phyloP scores from a whole-genome alignment of 2,888 invertebrate genomes.

The Dinocampus coccinellae region DNA sequence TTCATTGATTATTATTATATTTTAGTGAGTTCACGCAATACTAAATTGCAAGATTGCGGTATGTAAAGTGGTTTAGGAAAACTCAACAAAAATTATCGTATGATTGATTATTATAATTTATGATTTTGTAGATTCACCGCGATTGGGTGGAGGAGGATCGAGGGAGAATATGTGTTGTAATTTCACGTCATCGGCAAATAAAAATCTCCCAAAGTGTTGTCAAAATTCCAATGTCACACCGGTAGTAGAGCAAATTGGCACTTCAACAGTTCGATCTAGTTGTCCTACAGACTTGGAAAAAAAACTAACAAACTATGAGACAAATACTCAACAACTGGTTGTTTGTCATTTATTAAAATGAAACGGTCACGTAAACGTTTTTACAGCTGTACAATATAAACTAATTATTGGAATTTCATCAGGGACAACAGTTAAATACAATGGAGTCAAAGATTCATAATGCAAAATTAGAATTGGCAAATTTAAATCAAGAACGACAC shows the following conservation, averaged over 20 bases:
- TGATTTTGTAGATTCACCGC: constrained; percentile 26
- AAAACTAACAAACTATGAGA: constrained; percentile 67
- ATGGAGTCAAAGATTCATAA: constrained; percentile 75
- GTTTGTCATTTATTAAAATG: constrained; percentile 3
- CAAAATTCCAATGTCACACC: constrained; percentile 48
- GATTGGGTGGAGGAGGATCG: constrained; percentile 55
- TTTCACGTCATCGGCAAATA: constrained; percentile 38
- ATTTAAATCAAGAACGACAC: constrained; percentile 71
- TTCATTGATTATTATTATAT: neutral
- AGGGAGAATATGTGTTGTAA: constrained; percentile 41
- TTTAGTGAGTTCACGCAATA: constrained; percentile 15
- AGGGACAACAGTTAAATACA: constrained; percentile 75
- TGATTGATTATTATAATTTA: neutral
- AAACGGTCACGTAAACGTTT: neutral
- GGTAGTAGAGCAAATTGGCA: constrained; percentile 21
- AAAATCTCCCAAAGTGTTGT: constrained; percentile 52
- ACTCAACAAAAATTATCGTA: neutral
- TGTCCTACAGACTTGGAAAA: constrained; percentile 70
- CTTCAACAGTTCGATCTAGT: constrained; percentile 49
- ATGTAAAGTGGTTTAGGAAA: neutral
- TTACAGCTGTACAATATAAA: neutral
- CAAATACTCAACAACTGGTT: constrained; percentile 69
- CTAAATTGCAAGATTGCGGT: neutral
- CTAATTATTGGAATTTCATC: constrained; percentile 31
- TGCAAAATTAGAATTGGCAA: constrained; percentile 71